phyloP scores from a whole-genome alignment of 2,113 vertebrate species.

The Gambusia affinis region DNA sequence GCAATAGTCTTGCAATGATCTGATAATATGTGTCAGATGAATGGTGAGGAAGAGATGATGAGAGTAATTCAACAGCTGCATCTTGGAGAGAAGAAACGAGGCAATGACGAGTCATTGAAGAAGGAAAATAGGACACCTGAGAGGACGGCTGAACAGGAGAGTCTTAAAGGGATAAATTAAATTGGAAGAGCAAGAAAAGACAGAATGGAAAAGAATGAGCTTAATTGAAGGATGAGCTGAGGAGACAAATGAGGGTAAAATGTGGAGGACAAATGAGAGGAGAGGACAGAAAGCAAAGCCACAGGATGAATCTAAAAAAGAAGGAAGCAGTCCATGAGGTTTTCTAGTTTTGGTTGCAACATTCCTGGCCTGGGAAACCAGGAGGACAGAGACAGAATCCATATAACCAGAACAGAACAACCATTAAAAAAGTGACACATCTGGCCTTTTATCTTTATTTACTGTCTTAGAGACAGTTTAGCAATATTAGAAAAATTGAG shows the following conservation, averaged over 20 bases:
- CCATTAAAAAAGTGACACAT: neutral
- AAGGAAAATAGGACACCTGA: neutral
- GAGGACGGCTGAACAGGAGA: conserved; percentile 9
- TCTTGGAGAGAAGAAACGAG: neutral
- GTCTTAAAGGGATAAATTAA: conserved; percentile 12
- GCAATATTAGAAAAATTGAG: neutral
- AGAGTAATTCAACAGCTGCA: neutral
- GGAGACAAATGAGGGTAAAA: conserved; percentile 16
- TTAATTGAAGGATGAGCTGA: conserved; percentile 24
- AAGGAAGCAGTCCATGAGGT: conserved; percentile 14
- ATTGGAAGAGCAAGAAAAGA: conserved; percentile 8
- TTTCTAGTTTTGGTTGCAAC: conserved; percentile 1
- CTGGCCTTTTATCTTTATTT: neutral
- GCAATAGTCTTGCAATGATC: neutral
- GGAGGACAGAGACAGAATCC: neutral
- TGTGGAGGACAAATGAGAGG: neutral
- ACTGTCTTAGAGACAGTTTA: neutral
- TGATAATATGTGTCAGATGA: neutral
- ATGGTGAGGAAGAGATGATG: neutral
- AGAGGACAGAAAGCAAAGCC: conserved; percentile 5
- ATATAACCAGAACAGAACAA: neutral
- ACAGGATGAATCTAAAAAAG: conserved; percentile 21
- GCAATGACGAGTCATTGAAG: conserved; percentile 4
- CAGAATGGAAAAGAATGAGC: conserved; percentile 20
- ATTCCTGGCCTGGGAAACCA: conserved; percentile 4